Base-by-base conservation (phyloP, 92 coral and sea anemone genomes). In the Isaurus tuberculatus region DNA sequence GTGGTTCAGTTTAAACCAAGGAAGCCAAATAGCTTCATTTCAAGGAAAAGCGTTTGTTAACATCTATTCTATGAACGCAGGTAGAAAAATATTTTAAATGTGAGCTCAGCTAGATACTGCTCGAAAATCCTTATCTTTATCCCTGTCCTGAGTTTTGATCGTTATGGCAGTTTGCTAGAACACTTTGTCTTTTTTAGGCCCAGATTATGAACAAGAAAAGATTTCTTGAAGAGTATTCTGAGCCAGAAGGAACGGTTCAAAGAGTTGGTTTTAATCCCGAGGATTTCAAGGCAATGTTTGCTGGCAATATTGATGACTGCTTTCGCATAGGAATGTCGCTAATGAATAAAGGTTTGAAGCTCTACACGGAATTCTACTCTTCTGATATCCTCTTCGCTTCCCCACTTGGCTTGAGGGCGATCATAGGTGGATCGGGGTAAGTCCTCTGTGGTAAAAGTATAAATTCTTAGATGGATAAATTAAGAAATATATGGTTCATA, bases 161-260 rank as follows among this genome's bases (percentile, higher is more conserved):
- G 20, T 49, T 49, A 49, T 17, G 1, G 23, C 26, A n/a, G 0
- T 55, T 19, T 55, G 23, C 26, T 63, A 29, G 19, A 61, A 25
- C 31, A 10, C 17, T 25, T 4, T 13, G 16, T 28, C n/a, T 32
- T 25, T 17, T 14, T 17, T 19, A 96, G 99, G 95, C 92, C 23
- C 99, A 96, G 83, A 98, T 96, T 16, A 96, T 94, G 99, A 94
- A 91, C 81, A 96, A 87, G 67, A 96, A 96, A 74, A 75, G 99
- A 33, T 94, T 96, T 81, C 85, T 84, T n/a, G 92, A 96, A 29
- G 95, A 96, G 73, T 96, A 73, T 55, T 73, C 89, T 2, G 98
- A 93, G 25, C 58, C 79, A 29, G 93, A 85, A 0, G 85, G 75
- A 27, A 26, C 80, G 0, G 88, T 74, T 5, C 60, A 79, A 44